Percentiles rank a stretch among this genome's conserved stretches.
phyloP scores from a whole-genome alignment of 2,888 invertebrate species.

The Danaus chrysippus region DNA sequence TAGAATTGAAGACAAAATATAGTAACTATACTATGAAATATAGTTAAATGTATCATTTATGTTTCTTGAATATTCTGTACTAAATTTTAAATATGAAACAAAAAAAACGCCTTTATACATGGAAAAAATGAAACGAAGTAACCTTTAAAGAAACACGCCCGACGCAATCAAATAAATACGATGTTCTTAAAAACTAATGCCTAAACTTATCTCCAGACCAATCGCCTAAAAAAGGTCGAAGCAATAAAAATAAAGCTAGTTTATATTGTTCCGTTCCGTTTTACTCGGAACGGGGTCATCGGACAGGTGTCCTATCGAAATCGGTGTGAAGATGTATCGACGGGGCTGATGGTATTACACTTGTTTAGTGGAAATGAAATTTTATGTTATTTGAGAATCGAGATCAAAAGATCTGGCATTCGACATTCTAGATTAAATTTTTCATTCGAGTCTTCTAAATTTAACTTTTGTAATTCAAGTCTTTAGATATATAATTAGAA shows the following conservation, averaged over 20 bases:
- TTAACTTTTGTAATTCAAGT: not conserved
- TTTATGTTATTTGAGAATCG: slow-evolving; percentile 1
- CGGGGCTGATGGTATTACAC: slow-evolving; percentile 19
- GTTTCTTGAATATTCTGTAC: not conserved
- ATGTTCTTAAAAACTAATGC: slow-evolving; percentile 24
- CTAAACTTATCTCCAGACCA: slow-evolving; percentile 28
- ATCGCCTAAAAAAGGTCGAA: slow-evolving; percentile 37
- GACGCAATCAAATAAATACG: slow-evolving; percentile 20
- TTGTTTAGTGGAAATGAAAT: slow-evolving; percentile 21
- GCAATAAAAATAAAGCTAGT: slow-evolving; percentile 45
- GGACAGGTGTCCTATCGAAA: slow-evolving; percentile 53
- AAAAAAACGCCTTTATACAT: not conserved
- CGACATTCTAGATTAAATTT: not conserved
- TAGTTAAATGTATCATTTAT: slow-evolving; percentile 41
- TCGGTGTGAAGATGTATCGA: slow-evolving; percentile 22
- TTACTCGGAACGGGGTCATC: slow-evolving; percentile 37
- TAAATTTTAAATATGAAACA: too few relatives aligned
- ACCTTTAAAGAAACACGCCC: slow-evolving; percentile 15
- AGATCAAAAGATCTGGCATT: not conserved
- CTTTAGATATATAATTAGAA: too few relatives aligned
- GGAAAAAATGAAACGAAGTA: not conserved
- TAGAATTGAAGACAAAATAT: slow-evolving; percentile 5
- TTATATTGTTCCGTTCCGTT: slow-evolving; percentile 36
- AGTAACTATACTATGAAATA: slow-evolving; percentile 37
- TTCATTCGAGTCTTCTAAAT: not conserved